Percentiles rank a stretch among this genome's conserved stretches.
These are phyloP conservation scores for Atlantisia rogersi DNA, from an alignment of 2,113 vertebrate species.

Conservation along the genomic window DNA sequence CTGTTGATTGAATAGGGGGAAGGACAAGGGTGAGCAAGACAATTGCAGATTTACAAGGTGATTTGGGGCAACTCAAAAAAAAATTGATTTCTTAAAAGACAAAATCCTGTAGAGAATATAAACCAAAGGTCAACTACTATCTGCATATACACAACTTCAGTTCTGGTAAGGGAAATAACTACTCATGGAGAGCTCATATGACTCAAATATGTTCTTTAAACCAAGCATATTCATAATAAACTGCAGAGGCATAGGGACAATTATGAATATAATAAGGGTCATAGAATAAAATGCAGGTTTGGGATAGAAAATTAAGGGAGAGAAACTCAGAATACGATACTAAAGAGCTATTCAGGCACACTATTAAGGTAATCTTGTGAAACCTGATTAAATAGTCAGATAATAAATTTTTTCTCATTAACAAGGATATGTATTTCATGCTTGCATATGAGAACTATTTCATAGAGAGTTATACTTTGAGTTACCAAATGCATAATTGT, in stretches of 20 bases:
- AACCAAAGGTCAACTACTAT: not conserved
- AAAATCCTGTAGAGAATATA: not conserved
- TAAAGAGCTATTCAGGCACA: not conserved
- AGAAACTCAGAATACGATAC: not conserved
- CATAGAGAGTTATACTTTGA: not conserved
- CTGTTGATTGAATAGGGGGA: not conserved
- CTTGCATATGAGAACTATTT: not conserved
- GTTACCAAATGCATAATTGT: not conserved
- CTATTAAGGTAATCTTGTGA: not conserved
- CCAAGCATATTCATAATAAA: not conserved
- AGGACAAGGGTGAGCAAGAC: rapidly evolving
- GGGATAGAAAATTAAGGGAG: not conserved
- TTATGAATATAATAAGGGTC: not conserved
- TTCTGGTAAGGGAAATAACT: not conserved
- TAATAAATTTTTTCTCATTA: not conserved
- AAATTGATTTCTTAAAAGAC: not conserved
- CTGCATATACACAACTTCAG: not conserved
- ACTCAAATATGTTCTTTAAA: not conserved
- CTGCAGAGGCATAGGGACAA: not conserved
- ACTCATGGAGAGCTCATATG: not conserved
- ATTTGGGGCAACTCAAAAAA: not conserved
- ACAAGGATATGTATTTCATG: not conserved
- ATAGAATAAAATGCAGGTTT: not conserved
- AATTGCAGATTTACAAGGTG: not conserved
- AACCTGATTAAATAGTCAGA: not conserved